phyloP scores from a whole-genome alignment of 2,888 invertebrate species.

The Apamea anceps region DNA sequence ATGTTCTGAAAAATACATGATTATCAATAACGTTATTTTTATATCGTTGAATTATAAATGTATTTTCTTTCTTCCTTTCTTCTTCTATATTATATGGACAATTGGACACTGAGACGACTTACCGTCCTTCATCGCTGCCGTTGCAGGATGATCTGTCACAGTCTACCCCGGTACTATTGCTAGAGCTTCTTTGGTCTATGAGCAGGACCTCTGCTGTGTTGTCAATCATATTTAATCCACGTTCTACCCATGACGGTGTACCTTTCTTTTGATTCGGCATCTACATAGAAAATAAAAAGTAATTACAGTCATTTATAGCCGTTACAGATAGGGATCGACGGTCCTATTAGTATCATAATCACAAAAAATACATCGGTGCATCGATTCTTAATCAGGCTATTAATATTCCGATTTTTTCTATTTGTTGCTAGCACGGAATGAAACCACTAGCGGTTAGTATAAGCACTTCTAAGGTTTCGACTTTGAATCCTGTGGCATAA shows the following conservation, averaged over 20 bases:
- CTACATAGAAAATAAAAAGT: constrained; percentile 69
- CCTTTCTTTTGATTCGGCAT: constrained; percentile 88
- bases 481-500: background rate
- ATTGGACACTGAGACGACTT: constrained; percentile 30
- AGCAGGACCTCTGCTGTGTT: constrained; percentile 89
- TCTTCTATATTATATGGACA: too few relatives aligned
- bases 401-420: constrained; percentile 39
- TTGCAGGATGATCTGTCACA: constrained; percentile 86
- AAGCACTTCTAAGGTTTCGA: background rate
- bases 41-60: background rate
- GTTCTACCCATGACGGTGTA: constrained; percentile 90
- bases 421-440: constrained; percentile 39
- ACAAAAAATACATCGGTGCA: constrained; percentile 2
- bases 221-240: constrained; percentile 89
- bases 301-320: constrained; percentile 29
- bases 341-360: constrained; percentile 25
- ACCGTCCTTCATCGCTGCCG: constrained; percentile 88
- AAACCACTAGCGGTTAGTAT: background rate
- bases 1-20: constrained; percentile 86
- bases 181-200: constrained; percentile 89
- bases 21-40: background rate
- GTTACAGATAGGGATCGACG: constrained; percentile 24
- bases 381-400: constrained; percentile 41
- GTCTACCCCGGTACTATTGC: constrained; percentile 84
- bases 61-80: too few relatives aligned